These are phyloP conservation scores for Zaprionus camerounensis DNA, from an alignment of 1,140 invertebrate species.

Conservation along the genomic window DNA sequence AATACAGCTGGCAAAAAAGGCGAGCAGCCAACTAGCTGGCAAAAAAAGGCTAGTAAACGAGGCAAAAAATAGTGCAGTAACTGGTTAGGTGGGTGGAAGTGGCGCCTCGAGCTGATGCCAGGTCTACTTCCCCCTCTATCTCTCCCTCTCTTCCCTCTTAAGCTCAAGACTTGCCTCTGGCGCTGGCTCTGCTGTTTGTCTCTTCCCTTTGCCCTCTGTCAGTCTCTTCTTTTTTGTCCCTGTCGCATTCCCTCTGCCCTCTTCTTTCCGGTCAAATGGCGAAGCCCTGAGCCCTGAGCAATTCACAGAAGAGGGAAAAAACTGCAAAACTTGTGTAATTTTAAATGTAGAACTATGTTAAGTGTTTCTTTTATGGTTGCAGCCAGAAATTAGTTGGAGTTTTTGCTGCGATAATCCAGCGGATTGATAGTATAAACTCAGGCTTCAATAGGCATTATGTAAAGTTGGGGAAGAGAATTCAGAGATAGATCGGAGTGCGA, in stretches of 20 bases:
- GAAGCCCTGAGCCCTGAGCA: constrained; percentile 21
- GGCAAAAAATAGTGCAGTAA: constrained; percentile 28
- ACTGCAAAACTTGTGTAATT: constrained; percentile 31
- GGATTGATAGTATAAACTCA: not conserved
- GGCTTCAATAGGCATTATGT: not conserved
- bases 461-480: not conserved
- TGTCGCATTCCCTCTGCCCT: not conserved
- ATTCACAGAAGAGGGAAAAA: constrained; percentile 5
- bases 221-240: not conserved
- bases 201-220: not conserved
- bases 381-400: constrained; percentile 17
- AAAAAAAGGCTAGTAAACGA: constrained; percentile 34
- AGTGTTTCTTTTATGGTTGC: constrained; percentile 27
- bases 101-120: constrained; percentile 14
- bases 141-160: not conserved
- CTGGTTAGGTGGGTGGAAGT: constrained; percentile 67
- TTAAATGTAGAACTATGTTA: constrained; percentile 32
- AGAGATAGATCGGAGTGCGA: not conserved
- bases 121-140: not conserved
- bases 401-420: constrained; percentile 10
- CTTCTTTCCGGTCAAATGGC: constrained; percentile 30
- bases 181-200: not conserved
- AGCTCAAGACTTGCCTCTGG: not conserved
- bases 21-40: constrained; percentile 21
- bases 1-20: constrained; percentile 63